Conservation (phyloP, 1,140 invertebrate genomes). For the Bombus pascuorum region DNA sequence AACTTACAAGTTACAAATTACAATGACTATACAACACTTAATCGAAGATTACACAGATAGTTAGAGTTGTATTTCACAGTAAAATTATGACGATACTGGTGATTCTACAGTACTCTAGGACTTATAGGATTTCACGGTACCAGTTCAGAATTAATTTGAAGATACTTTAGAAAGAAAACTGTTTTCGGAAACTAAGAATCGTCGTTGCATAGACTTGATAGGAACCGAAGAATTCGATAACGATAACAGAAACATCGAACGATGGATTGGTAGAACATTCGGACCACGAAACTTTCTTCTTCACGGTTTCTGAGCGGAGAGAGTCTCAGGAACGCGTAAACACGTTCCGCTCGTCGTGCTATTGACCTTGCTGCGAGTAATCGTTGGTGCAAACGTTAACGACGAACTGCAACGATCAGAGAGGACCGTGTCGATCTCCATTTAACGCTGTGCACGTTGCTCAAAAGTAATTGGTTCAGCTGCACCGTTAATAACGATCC, state of each 20-base stretch:
- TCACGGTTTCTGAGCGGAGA: slow-evolving; percentile 63
- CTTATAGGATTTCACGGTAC: too few relatives aligned
- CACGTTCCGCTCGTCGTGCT: neutral
- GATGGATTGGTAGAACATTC: neutral
- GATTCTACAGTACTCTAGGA: too few relatives aligned
- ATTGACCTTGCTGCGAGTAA: slow-evolving; percentile 5
- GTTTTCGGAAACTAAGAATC: neutral
- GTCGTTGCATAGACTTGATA: neutral
- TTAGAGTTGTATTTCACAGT: too few relatives aligned
- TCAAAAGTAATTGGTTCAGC: slow-evolving; percentile 1
- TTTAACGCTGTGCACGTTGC: neutral
- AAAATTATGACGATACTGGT: too few relatives aligned
- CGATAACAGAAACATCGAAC: neutral
- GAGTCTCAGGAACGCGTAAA: slow-evolving; percentile 32
- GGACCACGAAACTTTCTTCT: slow-evolving; percentile 52
- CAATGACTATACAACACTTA: too few relatives aligned
- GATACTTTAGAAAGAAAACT: neutral
- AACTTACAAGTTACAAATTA: too few relatives aligned
- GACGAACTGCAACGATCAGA: neutral
- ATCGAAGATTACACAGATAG: too few relatives aligned
- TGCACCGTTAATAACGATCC: neutral
- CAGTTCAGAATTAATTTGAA: too few relatives aligned
- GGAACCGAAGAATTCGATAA: neutral
- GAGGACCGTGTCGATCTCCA: neutral
- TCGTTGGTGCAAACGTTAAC: neutral